Conservation (phyloP, 2,113 vertebrate genomes). For the Galbula dea region DNA sequence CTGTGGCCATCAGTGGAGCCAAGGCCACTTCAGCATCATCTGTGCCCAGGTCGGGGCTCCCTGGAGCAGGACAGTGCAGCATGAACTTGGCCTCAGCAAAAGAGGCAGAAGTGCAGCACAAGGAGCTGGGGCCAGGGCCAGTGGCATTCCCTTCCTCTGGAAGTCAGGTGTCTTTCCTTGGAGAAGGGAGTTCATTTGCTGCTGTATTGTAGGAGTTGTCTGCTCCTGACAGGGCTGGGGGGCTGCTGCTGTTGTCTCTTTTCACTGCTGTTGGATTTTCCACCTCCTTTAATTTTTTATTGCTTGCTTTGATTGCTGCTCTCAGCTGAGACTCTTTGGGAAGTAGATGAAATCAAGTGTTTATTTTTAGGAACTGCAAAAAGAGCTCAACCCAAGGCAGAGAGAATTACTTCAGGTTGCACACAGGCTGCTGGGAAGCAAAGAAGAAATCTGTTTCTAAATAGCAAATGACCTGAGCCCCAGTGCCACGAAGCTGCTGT, state of each 20-base stretch:
- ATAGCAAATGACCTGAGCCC: not conserved
- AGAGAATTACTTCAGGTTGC: not conserved
- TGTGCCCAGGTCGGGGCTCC: not conserved
- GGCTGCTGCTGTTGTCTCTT: rapidly evolving
- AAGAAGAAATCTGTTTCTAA: not conserved
- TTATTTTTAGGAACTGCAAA: constrained; percentile 32
- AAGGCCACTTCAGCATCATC: not conserved
- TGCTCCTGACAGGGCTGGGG: rapidly evolving
- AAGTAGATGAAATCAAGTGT: not conserved
- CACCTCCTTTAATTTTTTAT: not conserved
- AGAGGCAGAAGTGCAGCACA: too few species aligned
- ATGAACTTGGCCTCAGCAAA: not conserved
- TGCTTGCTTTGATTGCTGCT: not conserved
- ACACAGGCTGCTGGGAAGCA: not conserved
- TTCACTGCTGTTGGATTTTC: not conserved
- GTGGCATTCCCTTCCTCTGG: not conserved
- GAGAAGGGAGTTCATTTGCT: not conserved
- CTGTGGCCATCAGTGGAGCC: rapidly evolving
- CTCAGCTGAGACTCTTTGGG: not conserved
- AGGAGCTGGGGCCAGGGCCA: not conserved
- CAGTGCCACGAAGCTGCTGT: rapidly evolving
- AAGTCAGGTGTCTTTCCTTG: rapidly evolving
- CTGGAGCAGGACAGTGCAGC: not conserved
- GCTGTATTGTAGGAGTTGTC: rapidly evolving
- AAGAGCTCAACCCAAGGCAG: constrained; percentile 36